Percentiles rank a stretch among this genome's conserved stretches.
Evolutionary conservation across 2,888 invertebrate species (phyloP).

Genomic region (Tetragnatha montana): DNA sequence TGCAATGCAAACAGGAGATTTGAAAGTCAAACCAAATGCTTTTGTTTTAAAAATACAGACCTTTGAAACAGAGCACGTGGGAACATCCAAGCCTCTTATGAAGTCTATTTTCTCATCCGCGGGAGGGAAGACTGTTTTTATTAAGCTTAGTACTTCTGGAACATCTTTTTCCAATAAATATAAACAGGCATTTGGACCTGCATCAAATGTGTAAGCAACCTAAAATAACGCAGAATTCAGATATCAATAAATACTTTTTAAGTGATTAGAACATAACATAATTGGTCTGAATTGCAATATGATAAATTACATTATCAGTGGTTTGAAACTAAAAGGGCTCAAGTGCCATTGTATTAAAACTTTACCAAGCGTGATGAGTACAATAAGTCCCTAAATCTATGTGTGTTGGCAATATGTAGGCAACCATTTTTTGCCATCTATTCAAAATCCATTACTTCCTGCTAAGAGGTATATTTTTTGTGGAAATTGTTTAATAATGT

Average conservation of each 20-base stretch:
- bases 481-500: too few relatives aligned
- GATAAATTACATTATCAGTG: too few relatives aligned
- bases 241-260: background rate
- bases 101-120: conserved; percentile 74
- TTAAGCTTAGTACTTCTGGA: conserved; percentile 81
- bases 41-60: conserved; percentile 27
- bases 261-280: too few relatives aligned
- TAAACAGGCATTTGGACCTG: conserved; percentile 96
- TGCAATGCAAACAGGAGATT: too few relatives aligned
- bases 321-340: too few relatives aligned
- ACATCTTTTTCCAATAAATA: conserved; percentile 88
- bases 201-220: conserved; percentile 98
- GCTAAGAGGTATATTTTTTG: too few relatives aligned
- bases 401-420: too few relatives aligned
- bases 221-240: conserved; percentile 74
- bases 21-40: background rate
- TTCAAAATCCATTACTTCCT: too few relatives aligned
- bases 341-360: background rate
- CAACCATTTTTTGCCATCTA: too few relatives aligned
- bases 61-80: conserved; percentile 36
- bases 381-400: too few relatives aligned
- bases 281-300: too few relatives aligned
- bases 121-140: conserved; percentile 84
- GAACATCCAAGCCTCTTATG: conserved; percentile 50
- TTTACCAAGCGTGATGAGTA: background rate